A percentile compares a stretch with the other conserved stretches of the same genome.
These are phyloP conservation scores for Thyatira batis DNA, from an alignment of 2,888 invertebrate species.

Conservation along the genomic window DNA sequence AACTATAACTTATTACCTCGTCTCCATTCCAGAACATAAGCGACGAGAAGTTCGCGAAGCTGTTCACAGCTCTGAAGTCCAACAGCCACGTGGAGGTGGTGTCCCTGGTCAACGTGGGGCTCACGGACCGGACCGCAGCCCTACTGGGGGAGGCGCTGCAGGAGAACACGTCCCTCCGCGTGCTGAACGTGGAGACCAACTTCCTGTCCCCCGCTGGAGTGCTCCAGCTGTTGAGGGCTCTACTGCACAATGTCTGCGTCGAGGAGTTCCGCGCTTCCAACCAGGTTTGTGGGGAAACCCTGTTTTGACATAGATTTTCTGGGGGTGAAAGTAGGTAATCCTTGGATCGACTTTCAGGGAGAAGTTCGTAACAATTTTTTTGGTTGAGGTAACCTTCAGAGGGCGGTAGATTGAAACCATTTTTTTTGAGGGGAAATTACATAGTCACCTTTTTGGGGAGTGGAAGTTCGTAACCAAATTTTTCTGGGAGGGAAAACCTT, in stretches of 20 bases:
- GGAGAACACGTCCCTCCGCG: constrained; percentile 89
- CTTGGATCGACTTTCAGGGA: no score
- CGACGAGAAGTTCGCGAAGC: constrained; percentile 94
- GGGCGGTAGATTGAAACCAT: no score
- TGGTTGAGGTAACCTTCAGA: no score
- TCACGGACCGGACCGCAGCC: constrained; percentile 93
- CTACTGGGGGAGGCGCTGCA: constrained; percentile 92
- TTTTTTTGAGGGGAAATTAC: no score
- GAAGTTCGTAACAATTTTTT: no score
- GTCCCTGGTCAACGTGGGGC: constrained; percentile 95
- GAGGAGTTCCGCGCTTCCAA: constrained; percentile 98
- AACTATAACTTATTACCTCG: no score
- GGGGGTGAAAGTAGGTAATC: no score
- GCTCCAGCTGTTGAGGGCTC: constrained; percentile 91
- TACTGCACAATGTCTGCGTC: constrained; percentile 92
- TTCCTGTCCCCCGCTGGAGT: constrained; percentile 95
- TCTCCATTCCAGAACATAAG: constrained; percentile 92
- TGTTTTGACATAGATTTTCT: no score
- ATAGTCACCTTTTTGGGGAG: no score
- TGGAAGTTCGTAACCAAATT: no score
- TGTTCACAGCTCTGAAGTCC: constrained; percentile 93
- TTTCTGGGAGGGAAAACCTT: no score
- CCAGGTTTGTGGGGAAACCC: constrained; percentile 91
- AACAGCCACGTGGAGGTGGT: constrained; percentile 96
- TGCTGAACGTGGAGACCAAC: constrained; percentile 97